Evolutionary conservation across 1,140 invertebrate species (phyloP).

Genomic region (Halesus radiatus): DNA sequence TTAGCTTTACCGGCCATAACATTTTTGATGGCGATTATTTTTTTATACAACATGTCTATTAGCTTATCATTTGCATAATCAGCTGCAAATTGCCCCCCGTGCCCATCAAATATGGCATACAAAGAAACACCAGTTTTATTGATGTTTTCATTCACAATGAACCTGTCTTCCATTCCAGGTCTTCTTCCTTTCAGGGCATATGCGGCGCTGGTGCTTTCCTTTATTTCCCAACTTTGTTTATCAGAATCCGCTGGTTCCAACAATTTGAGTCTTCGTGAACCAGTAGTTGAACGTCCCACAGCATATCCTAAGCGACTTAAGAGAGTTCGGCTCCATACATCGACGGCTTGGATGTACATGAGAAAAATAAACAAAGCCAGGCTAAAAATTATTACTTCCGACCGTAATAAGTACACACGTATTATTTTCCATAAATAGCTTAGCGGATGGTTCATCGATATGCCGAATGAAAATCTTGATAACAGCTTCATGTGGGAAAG

Average conservation of each 20-base stretch:
- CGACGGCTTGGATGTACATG: constrained; percentile 83
- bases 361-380: constrained; percentile 78
- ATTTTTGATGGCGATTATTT: constrained; percentile 80
- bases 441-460: constrained; percentile 76
- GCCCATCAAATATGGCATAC: constrained; percentile 95
- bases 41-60: constrained; percentile 82
- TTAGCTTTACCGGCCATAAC: constrained; percentile 74
- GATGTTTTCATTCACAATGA: constrained; percentile 84
- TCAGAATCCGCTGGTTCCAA: constrained; percentile 71
- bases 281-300: constrained; percentile 73
- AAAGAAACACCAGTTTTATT: constrained; percentile 83
- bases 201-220: constrained; percentile 81
- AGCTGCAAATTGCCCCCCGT: constrained; percentile 94
- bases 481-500: constrained; percentile 86
- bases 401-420: constrained; percentile 80
- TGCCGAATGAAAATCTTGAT: constrained; percentile 81
- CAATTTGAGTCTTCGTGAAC: constrained; percentile 70
- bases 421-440: constrained; percentile 82
- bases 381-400: constrained; percentile 80
- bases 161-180: constrained; percentile 94
- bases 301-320: constrained; percentile 80
- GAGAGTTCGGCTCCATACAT: constrained; percentile 83
- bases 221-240: constrained; percentile 84
- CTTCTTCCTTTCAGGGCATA: constrained; percentile 92
- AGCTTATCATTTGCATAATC: constrained; percentile 89